phyloP scores from a whole-genome alignment of 2,797 vertebrate genomes.

The Luscinia luscinia region DNA sequence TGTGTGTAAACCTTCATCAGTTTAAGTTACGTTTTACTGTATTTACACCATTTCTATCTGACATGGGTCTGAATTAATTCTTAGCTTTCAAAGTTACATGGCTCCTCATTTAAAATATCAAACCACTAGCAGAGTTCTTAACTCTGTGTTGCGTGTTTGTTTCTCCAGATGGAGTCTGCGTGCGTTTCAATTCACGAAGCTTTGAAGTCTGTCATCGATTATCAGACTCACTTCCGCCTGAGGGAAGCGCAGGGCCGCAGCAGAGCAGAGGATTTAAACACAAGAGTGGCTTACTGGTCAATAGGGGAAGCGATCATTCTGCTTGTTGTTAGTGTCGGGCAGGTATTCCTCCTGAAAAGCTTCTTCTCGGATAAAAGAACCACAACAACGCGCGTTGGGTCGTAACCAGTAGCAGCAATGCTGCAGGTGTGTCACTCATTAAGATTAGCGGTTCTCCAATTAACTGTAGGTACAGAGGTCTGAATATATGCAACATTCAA shows the following conservation, averaged over 20 bases:
- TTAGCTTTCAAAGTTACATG: not conserved
- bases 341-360: conserved; percentile 96
- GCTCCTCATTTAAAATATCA: not conserved
- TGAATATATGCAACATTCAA: conserved; percentile 70
- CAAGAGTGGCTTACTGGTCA: conserved; percentile 97
- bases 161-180: conserved; percentile 93
- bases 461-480: conserved; percentile 73
- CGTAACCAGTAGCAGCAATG: conserved; percentile 78
- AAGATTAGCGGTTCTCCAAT: conserved; percentile 57
- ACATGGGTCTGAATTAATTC: not conserved
- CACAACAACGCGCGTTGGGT: conserved; percentile 94
- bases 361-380: conserved; percentile 99
- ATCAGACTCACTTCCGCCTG: conserved; percentile 97
- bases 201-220: conserved; percentile 95
- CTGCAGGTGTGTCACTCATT: conserved; percentile 53
- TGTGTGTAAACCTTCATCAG: not conserved
- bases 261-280: conserved; percentile 96
- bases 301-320: conserved; percentile 96
- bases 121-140: not conserved
- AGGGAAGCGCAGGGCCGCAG: conserved; percentile 96
- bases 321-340: conserved; percentile 96
- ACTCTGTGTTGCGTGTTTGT: not conserved
- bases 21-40: not conserved
- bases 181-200: conserved; percentile 99
- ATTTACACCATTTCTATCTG: not conserved